These are phyloP conservation scores for Etheostoma nigrum DNA, from an alignment of 2,797 vertebrate genomes.

Conservation along the genomic window DNA sequence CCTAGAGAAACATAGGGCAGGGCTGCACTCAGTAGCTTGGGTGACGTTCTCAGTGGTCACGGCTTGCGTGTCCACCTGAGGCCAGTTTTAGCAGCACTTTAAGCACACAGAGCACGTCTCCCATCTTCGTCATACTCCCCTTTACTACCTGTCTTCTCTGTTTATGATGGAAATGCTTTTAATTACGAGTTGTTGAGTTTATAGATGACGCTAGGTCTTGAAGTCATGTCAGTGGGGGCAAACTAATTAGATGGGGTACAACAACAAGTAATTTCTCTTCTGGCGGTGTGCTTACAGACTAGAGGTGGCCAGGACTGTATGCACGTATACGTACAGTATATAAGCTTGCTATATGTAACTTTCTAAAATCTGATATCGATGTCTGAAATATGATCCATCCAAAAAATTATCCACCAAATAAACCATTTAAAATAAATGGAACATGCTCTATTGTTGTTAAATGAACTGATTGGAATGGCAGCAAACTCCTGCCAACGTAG, in stretches of 20 bases:
- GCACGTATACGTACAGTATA: no score
- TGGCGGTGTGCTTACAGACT: not conserved
- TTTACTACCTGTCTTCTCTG: slow-evolving; percentile 19
- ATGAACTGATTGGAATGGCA: no score
- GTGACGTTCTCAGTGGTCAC: slow-evolving; percentile 21
- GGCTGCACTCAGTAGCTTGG: not conserved
- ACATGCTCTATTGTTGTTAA: not conserved
- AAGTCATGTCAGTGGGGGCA: slow-evolving; percentile 8
- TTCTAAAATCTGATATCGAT: not conserved
- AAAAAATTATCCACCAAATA: not conserved
- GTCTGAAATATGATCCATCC: not conserved
- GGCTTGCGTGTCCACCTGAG: slow-evolving; percentile 20
- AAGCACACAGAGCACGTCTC: slow-evolving; percentile 26
- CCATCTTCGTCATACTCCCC: not conserved
- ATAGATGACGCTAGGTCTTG: slow-evolving; percentile 12
- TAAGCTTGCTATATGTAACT: not conserved
- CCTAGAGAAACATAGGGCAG: not conserved
- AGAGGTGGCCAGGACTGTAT: not conserved
- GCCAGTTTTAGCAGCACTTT: slow-evolving; percentile 25
- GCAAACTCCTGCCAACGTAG: no score
- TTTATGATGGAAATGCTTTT: slow-evolving; percentile 35
- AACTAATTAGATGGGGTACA: slow-evolving; percentile 19
- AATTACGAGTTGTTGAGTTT: slow-evolving; percentile 24
- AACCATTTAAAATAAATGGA: not conserved
- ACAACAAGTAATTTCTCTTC: slow-evolving; percentile 15